Evolutionary conservation across 2,888 invertebrate species (phyloP).

Genomic region (Rotaria magnacalcarata): DNA sequence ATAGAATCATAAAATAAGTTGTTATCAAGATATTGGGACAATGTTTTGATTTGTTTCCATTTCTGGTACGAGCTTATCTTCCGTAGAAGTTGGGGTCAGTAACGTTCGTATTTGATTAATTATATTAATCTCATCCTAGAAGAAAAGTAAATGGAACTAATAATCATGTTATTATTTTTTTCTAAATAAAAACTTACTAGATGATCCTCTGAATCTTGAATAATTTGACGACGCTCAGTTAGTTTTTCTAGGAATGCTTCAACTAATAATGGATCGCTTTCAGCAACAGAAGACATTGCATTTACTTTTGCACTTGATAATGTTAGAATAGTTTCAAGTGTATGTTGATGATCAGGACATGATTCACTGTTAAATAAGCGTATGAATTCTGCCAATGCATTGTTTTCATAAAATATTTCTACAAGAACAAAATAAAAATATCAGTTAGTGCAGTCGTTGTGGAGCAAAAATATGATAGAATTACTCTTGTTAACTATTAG

Average conservation of each 20-base stretch:
- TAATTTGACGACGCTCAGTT: not conserved
- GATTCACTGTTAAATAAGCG: not conserved
- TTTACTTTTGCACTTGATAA: not conserved
- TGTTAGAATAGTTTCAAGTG: not conserved
- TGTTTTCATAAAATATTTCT: constrained; percentile 17
- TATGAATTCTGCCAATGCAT: not conserved
- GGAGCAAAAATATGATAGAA: no score
- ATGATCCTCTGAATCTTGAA: not conserved
- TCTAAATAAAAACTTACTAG: not conserved
- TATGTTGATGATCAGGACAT: constrained; percentile 30
- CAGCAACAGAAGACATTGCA: not conserved
- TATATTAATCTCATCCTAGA: not conserved
- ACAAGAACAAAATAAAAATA: not conserved
- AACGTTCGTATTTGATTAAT: not conserved
- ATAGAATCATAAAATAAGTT: not conserved
- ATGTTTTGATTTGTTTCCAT: not conserved
- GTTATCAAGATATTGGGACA: not conserved
- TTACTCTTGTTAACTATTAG: no score
- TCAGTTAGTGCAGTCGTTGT: no score
- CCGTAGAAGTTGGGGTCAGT: not conserved
- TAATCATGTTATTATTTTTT: not conserved
- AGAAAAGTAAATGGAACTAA: not conserved
- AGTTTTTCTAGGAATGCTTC: constrained; percentile 5
- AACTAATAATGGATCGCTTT: not conserved
- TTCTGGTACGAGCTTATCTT: not conserved